Conservation (phyloP, 2,113 vertebrate species). For the Oriolus oriolus region DNA sequence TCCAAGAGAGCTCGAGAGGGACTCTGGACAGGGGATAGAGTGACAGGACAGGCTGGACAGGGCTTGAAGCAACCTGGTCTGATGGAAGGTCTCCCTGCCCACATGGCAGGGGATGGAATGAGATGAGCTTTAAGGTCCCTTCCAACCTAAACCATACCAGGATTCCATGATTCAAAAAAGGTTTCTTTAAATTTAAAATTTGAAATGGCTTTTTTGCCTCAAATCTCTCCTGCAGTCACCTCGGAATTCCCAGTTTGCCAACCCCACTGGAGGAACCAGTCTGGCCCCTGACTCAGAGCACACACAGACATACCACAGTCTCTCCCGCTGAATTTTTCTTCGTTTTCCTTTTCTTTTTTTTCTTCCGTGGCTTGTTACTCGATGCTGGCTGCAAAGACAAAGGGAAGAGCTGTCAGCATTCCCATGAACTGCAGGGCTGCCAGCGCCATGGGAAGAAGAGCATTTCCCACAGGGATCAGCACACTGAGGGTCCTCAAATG, state of each 20-base stretch:
- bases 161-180: neutral
- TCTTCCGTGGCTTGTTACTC: constrained; percentile 81
- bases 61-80: neutral
- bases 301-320: constrained; percentile 64
- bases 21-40: neutral
- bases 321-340: constrained; percentile 70
- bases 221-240: neutral
- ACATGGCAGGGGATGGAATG: neutral
- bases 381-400: constrained; percentile 45
- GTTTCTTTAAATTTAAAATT: neutral
- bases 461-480: neutral
- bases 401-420: neutral
- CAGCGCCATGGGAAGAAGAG: neutral
- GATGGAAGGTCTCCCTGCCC: neutral
- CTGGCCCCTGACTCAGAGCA: neutral
- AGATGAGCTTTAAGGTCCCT: neutral
- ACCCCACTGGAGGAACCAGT: neutral
- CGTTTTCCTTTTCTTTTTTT: constrained; percentile 88
- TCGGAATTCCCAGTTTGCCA: neutral
- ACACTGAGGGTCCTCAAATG: neutral
- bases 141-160: neutral
- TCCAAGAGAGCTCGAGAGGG: neutral
- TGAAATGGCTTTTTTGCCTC: neutral
- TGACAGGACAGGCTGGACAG: neutral
- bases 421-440: neutral